These are phyloP conservation scores for Beroe ovata DNA, from an alignment of 37 sponge, comb jelly and placozoan genomes.

Conservation along the genomic window DNA sequence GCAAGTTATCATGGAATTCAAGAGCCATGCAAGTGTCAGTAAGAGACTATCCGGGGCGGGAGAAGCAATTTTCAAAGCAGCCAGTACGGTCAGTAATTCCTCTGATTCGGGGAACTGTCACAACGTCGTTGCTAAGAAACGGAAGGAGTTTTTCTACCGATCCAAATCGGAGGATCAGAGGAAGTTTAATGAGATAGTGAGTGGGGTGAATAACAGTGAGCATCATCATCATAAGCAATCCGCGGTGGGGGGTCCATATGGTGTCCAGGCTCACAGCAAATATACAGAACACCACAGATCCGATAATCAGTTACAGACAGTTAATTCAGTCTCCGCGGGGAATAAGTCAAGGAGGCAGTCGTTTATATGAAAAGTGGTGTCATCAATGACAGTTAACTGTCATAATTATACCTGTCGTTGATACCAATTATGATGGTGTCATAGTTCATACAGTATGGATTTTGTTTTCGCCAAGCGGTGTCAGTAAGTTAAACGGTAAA, in stretches of 20 bases:
- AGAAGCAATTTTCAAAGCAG: not conserved
- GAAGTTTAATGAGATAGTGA: not conserved
- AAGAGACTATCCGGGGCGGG: not conserved
- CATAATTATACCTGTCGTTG: too few species aligned
- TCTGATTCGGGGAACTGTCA: too few species aligned
- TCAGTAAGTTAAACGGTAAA: too few species aligned
- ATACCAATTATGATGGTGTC: too few species aligned
- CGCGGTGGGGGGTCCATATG: too few species aligned
- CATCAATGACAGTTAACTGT: too few species aligned
- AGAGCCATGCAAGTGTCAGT: not conserved
- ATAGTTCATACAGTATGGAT: too few species aligned
- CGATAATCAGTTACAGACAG: not conserved
- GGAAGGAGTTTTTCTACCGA: constrained; percentile 14
- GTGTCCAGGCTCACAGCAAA: not conserved
- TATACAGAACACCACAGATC: constrained; percentile 18
- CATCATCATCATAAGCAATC: too few species aligned
- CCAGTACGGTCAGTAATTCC: too few species aligned
- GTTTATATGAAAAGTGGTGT: not conserved
- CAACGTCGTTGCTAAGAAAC: constrained; percentile 1
- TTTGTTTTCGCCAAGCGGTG: too few species aligned
- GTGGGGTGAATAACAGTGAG: not conserved
- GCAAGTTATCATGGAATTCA: not conserved
- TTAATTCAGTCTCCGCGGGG: not conserved
- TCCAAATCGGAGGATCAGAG: constrained; percentile 22
- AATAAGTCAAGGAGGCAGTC: not conserved